These are phyloP conservation scores for Picus viridis DNA, from an alignment of 2,797 vertebrate genomes.

Conservation along the genomic window DNA sequence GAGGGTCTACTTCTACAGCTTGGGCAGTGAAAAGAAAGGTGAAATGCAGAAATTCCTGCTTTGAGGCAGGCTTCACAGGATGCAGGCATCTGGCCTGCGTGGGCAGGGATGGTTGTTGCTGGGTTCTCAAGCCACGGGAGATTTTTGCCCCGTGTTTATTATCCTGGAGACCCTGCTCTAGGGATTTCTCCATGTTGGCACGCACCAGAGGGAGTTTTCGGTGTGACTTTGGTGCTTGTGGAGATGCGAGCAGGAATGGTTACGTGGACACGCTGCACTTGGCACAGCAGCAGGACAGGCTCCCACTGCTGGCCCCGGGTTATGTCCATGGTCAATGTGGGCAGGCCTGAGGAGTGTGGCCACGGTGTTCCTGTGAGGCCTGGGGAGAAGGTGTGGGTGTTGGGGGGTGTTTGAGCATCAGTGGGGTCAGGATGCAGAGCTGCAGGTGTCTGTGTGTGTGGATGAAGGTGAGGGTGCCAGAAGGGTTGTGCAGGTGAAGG, in stretches of 20 bases:
- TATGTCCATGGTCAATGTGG: fast-evolving
- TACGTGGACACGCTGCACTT: fast-evolving
- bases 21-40: neutral
- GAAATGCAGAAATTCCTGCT: neutral
- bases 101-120: neutral
- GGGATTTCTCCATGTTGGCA: neutral
- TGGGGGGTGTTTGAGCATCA: neutral
- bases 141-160: neutral
- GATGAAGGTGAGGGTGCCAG: neutral
- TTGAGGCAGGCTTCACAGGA: neutral
- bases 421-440: no score
- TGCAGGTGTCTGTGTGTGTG: fast-evolving
- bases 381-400: neutral
- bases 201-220: fast-evolving
- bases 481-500: neutral
- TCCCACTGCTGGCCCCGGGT: fast-evolving
- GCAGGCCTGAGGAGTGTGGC: neutral
- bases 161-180: fast-evolving
- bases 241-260: fast-evolving
- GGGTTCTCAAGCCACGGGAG: neutral
- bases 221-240: fast-evolving
- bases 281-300: fast-evolving
- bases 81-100: fast-evolving
- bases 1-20: neutral
- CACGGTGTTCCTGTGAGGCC: neutral